A percentile compares a stretch with the other conserved stretches of the same genome.
These are phyloP conservation scores for Eublepharis macularius DNA, from an alignment of 2,113 vertebrate genomes.

Conservation along the genomic window DNA sequence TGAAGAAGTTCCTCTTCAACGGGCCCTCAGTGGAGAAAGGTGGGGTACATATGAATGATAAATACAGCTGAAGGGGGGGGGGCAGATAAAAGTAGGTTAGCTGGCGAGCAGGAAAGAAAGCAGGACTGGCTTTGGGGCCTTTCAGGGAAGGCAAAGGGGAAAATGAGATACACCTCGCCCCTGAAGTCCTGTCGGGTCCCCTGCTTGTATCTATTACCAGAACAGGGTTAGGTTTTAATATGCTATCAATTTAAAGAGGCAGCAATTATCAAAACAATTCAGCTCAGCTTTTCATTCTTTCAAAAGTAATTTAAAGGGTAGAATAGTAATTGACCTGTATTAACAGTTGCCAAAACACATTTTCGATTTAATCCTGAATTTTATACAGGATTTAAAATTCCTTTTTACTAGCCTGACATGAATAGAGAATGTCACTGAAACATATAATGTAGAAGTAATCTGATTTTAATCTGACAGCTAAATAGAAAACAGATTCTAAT, in stretches of 20 bases:
- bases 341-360: not conserved
- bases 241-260: not conserved
- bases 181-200: too few species aligned
- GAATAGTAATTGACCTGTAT: not conserved
- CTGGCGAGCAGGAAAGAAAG: too few species aligned
- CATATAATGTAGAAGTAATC: not conserved
- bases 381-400: not conserved
- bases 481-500: not conserved
- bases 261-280: not conserved
- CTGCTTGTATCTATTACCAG: not conserved
- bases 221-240: not conserved
- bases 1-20: too few species aligned
- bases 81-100: too few species aligned
- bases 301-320: not conserved
- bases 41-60: too few species aligned
- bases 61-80: too few species aligned
- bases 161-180: too few species aligned
- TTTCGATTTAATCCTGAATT: not conserved
- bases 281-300: not conserved
- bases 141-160: too few species aligned
- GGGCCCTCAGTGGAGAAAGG: too few species aligned
- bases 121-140: too few species aligned
- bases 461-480: not conserved
- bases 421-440: not conserved
- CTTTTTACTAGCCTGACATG: not conserved